Evolutionary conservation across 1,140 invertebrate species (phyloP).

Genomic region (Drosophila ficusphila): DNA sequence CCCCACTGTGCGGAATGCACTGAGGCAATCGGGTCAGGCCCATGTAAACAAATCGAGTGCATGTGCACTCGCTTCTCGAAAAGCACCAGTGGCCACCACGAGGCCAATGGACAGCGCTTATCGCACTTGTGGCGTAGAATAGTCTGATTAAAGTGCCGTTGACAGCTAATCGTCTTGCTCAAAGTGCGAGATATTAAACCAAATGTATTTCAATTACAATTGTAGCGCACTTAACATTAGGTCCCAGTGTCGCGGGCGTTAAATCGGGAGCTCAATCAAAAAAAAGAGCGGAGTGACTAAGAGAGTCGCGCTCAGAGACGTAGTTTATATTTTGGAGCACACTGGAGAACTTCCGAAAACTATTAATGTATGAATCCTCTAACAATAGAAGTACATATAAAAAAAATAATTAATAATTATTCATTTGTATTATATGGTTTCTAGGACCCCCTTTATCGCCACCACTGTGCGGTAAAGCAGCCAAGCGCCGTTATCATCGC

Average conservation of each 20-base stretch:
- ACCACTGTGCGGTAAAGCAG: conserved; percentile 1
- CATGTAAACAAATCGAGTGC: conserved; percentile 48
- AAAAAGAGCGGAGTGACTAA: conserved; percentile 14
- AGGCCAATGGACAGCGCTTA: conserved; percentile 43
- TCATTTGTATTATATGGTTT: too few relatives aligned
- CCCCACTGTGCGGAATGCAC: conserved; percentile 22
- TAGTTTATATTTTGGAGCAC: background rate
- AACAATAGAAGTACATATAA: too few relatives aligned
- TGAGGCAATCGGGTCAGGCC: conserved; percentile 20
- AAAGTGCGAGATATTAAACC: conserved; percentile 37
- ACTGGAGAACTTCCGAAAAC: too few relatives aligned
- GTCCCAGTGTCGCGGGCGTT: conserved; percentile 6
- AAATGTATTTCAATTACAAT: conserved; percentile 47
- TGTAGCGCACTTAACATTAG: conserved; percentile 36
- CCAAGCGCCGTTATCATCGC: conserved; percentile 34
- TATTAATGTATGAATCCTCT: too few relatives aligned
- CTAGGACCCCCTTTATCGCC: background rate
- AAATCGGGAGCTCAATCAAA: background rate
- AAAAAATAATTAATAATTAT: background rate
- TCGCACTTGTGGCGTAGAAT: conserved; percentile 29
- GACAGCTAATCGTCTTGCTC: conserved; percentile 47
- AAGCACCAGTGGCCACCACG: background rate
- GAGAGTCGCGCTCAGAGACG: conserved; percentile 9
- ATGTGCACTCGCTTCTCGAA: conserved; percentile 36
- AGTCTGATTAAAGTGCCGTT: conserved; percentile 45